Conservation (phyloP, 1,140 invertebrate species). For the Eubasilissa regina region DNA sequence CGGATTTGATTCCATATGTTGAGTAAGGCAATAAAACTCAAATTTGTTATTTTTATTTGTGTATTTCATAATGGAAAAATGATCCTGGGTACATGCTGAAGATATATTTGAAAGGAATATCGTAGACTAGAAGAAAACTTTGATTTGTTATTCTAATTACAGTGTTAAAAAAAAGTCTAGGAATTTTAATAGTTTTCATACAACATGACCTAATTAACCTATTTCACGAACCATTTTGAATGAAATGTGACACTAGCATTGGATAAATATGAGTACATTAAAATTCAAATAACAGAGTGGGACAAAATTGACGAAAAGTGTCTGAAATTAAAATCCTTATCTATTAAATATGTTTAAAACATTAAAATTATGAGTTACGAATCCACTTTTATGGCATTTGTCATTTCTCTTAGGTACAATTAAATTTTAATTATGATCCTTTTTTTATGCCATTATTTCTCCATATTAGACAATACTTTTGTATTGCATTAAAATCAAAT, state of each 20-base stretch:
- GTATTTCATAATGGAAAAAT: conserved; percentile 1
- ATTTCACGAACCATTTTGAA: conserved; percentile 30
- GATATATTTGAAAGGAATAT: conserved; percentile 22
- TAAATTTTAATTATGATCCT: too few relatives aligned
- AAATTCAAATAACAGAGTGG: conserved; percentile 25
- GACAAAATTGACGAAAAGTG: conserved; percentile 32
- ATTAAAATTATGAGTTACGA: too few relatives aligned
- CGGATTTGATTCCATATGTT: too few relatives aligned
- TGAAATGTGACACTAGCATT: neutral
- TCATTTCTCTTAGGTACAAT: too few relatives aligned
- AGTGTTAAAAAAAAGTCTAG: neutral
- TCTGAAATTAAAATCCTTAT: too few relatives aligned
- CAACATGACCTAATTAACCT: conserved; percentile 4
- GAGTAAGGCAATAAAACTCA: too few relatives aligned
- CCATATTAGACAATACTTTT: too few relatives aligned
- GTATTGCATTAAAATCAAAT: too few relatives aligned
- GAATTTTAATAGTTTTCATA: neutral
- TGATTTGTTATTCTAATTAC: conserved; percentile 6
- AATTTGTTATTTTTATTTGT: neutral
- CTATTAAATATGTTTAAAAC: too few relatives aligned
- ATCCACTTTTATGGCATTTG: too few relatives aligned
- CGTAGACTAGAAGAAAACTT: neutral
- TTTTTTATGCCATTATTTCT: too few relatives aligned
- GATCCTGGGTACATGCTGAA: conserved; percentile 9
- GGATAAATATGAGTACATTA: neutral